Evolutionary conservation across 92 coral and sea anemone genomes (phyloP).

Genomic region (Hydrozoanthus gracilis): DNA sequence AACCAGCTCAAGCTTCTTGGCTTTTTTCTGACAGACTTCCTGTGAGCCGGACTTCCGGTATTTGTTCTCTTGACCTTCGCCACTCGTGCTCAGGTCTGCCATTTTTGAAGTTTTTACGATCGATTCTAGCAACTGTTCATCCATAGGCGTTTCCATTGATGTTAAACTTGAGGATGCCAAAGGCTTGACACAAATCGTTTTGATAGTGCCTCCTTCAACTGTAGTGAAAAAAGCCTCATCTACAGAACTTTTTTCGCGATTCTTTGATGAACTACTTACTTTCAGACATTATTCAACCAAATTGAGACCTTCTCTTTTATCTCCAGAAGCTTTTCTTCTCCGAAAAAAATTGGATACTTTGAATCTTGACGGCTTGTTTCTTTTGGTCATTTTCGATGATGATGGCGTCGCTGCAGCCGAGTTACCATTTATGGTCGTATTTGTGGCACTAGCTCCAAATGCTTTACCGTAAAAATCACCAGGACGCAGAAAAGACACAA

Average conservation of each 20-base stretch:
- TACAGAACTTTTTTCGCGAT: neutral
- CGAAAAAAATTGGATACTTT: neutral
- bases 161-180: conserved; percentile 22
- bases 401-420: neutral
- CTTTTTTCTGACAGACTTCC: neutral
- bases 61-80: neutral
- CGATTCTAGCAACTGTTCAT: neutral
- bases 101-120: neutral
- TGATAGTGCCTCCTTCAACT: neutral
- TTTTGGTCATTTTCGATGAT: neutral
- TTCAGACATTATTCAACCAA: neutral
- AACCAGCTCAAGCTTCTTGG: neutral
- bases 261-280: neutral
- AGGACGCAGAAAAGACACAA: neutral
- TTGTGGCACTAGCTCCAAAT: conserved; percentile 6
- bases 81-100: neutral
- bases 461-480: neutral
- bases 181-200: conserved; percentile 27
- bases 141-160: neutral
- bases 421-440: neutral
- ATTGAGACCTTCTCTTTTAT: neutral
- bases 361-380: neutral
- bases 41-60: neutral
- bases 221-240: neutral
- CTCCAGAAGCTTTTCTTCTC: neutral